Conservation (phyloP, 2,113 vertebrate genomes). For the Anseranas semipalmata region DNA sequence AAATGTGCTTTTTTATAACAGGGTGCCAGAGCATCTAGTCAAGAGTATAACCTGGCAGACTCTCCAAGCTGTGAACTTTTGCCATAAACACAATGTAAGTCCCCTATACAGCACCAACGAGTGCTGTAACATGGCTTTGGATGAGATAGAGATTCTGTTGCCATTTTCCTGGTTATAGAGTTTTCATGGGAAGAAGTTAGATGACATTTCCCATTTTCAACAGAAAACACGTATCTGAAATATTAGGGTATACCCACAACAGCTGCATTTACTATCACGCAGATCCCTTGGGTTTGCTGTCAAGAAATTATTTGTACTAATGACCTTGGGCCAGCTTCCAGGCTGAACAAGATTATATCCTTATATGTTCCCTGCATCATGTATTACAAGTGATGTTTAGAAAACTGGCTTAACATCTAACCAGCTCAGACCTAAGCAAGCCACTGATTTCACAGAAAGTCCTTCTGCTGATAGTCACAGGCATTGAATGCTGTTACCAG, state of each 20-base stretch:
- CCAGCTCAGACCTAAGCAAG: not conserved
- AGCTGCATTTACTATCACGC: not conserved
- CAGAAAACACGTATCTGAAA: not conserved
- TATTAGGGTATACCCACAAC: not conserved
- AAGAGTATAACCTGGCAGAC: constrained; percentile 96
- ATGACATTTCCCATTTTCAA: not conserved
- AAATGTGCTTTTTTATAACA: constrained; percentile 54
- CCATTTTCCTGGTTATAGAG: not conserved
- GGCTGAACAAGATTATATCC: not conserved
- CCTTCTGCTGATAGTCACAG: not conserved
- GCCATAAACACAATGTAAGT: constrained; percentile 94
- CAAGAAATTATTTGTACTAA: not conserved
- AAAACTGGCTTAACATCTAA: not conserved
- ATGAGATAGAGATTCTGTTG: not conserved
- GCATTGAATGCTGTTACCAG: not conserved
- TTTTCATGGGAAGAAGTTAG: not conserved
- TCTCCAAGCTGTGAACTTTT: constrained; percentile 94
- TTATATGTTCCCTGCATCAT: not conserved
- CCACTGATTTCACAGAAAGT: not conserved
- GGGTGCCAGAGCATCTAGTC: constrained; percentile 89
- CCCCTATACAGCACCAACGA: fast-evolving
- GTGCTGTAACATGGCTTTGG: fast-evolving
- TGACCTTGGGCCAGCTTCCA: not conserved
- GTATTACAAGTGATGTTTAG: fast-evolving
- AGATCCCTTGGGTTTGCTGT: not conserved